Conservation (phyloP, 2,888 invertebrate species). For the Pandemis heparana region DNA sequence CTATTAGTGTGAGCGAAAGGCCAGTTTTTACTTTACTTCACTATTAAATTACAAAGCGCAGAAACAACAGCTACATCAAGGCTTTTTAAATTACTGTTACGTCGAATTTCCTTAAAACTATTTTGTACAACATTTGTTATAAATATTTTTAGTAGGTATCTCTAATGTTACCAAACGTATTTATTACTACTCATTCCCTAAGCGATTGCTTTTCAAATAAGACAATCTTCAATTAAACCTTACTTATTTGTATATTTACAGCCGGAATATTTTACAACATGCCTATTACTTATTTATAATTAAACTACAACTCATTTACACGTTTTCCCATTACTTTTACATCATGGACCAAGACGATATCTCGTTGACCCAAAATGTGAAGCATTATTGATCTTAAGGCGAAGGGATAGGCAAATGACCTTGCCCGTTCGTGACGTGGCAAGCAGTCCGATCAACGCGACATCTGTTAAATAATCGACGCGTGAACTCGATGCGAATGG, state of each 20-base stretch:
- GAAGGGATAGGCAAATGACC: too few relatives aligned
- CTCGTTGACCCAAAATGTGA: not conserved
- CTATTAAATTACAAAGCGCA: not conserved
- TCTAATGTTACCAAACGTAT: slow-evolving; percentile 3
- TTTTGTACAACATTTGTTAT: slow-evolving; percentile 51
- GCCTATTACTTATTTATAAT: not conserved
- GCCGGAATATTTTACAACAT: slow-evolving; percentile 9
- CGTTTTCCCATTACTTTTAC: not conserved
- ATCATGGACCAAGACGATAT: not conserved
- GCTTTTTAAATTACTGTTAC: not conserved
- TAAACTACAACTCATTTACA: slow-evolving; percentile 6
- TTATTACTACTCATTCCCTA: slow-evolving; percentile 23
- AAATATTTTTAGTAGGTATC: slow-evolving; percentile 3
- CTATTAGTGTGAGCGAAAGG: too few relatives aligned
- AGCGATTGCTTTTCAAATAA: slow-evolving; percentile 17
- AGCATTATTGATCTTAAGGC: not conserved
- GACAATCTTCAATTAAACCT: not conserved
- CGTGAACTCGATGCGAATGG: too few relatives aligned
- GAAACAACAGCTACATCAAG: not conserved
- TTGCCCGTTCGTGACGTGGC: too few relatives aligned
- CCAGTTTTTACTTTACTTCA: not conserved
- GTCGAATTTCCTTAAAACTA: slow-evolving; percentile 33
- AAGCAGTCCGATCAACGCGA: too few relatives aligned
- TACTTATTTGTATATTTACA: slow-evolving; percentile 18
- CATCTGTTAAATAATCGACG: too few relatives aligned